Base-by-base conservation (phyloP, 2,888 invertebrate genomes). In the Drosophila trichaetosa region DNA sequence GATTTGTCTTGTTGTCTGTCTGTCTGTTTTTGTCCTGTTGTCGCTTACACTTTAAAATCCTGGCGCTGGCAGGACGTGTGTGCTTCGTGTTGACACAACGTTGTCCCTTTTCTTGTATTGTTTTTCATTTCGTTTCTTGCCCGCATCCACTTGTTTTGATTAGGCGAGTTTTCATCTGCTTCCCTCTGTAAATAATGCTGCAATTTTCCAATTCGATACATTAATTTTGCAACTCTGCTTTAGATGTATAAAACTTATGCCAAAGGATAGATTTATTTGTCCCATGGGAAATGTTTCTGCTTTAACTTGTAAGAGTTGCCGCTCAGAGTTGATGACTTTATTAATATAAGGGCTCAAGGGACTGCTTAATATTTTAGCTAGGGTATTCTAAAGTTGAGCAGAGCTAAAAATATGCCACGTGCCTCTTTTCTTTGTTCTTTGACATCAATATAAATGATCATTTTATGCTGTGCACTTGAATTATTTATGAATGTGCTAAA, bases 121-220 rank as follows among this genome's bases (percentile, higher is more conserved):
- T 72, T 76, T 48, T 57, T 46, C 18, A 31, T 51, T 46, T 42
- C 31, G 40, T 27, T 36, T 31, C 27, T 24, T 31, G 21, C 29
- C 64, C 54, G 66, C 74, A 72, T 69, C 57, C 57, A 57, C 49
- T 40, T 71, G 73, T 87, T 80, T 89, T 79, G 79, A 82, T 87
- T 86, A 78, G 76, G 64, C 85, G 69, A 82, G 80, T 46, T 27
- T 46, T 0, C 38, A 10, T 51, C n/a, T 33, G 16, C 8, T 2
- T 24, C 54, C 36, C 38, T 59, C 18, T 31, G 48, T 73, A 71
- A 89, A 89, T 89, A 84, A 89, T 81, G 85, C 72, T 77, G 60
- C 86, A 86, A 88, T 76, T 88, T 88, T 76, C 74, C 79, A 80
- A 83, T 81, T 46, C 83, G 79, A 38, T 82, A 62, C 69, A 84